Percentiles rank a stretch among this genome's conserved stretches.
Evolutionary conservation across 2,888 invertebrate genomes (phyloP).

Genomic region (Cantharis rufa): DNA sequence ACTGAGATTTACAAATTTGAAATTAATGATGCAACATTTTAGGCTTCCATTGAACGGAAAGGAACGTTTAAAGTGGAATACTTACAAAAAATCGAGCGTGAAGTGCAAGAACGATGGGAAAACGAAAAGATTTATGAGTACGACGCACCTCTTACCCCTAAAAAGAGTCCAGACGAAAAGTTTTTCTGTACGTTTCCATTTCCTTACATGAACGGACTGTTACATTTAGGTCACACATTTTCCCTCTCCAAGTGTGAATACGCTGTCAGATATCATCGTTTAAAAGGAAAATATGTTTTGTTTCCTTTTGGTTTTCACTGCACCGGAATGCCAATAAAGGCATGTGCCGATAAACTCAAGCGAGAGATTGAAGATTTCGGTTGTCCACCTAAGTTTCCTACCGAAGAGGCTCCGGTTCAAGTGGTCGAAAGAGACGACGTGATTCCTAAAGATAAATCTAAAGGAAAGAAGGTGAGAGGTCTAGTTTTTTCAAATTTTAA

Average conservation of each 20-base stretch:
- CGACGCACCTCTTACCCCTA: conserved; percentile 72
- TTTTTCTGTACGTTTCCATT: conserved; percentile 95
- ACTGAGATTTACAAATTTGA: neutral
- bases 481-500: neutral
- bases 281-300: conserved; percentile 87
- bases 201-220: conserved; percentile 98
- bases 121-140: conserved; percentile 77
- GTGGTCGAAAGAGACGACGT: conserved; percentile 59
- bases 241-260: conserved; percentile 98
- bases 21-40: conserved; percentile 27
- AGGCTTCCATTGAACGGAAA: conserved; percentile 68
- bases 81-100: conserved; percentile 84
- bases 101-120: conserved; percentile 87
- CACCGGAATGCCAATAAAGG: conserved; percentile 99
- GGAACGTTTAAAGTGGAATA: conserved; percentile 96
- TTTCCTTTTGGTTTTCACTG: conserved; percentile 99
- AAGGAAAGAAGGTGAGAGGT: conserved; percentile 77
- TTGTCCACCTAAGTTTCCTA: conserved; percentile 89
- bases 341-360: conserved; percentile 96
- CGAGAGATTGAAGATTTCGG: conserved; percentile 92
- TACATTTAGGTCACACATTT: conserved; percentile 98
- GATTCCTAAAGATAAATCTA: conserved; percentile 80
- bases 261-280: conserved; percentile 86
- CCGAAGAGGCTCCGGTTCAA: conserved; percentile 55
- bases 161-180: conserved; percentile 71